Percentiles rank a stretch among this genome's conserved stretches.
Evolutionary conservation across 2,888 invertebrate genomes (phyloP).

Genomic region (Pseudococcus jackbeardsleyi): DNA sequence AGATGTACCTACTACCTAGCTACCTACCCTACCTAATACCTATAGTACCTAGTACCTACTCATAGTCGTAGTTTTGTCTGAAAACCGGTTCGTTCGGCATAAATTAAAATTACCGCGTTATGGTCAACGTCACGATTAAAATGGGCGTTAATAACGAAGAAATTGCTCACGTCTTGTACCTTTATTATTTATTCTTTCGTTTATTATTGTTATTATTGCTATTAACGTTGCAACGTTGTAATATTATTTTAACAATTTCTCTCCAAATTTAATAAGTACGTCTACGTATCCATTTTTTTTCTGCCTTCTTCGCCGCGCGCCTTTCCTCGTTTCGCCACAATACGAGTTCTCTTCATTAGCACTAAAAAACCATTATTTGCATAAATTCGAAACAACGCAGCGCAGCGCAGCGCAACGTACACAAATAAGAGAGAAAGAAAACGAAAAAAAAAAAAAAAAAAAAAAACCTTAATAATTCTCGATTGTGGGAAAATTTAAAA

Average conservation of each 20-base stretch:
- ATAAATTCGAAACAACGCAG: conserved; percentile 42
- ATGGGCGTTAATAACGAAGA: conserved; percentile 63
- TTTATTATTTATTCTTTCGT: conserved; percentile 63
- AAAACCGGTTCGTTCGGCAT: conserved; percentile 56
- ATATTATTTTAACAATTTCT: conserved; percentile 61
- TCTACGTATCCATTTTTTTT: conserved; percentile 36
- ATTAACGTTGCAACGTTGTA: conserved; percentile 63
- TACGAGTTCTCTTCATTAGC: conserved; percentile 25
- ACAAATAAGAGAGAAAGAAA: background rate
- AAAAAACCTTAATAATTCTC: conserved; percentile 19
- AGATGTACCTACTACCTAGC: too few species aligned
- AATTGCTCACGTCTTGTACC: conserved; percentile 63
- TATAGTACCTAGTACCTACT: too few species aligned
- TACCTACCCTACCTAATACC: too few species aligned
- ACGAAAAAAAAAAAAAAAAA: background rate
- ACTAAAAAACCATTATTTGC: conserved; percentile 61
- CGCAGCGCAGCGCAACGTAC: background rate
- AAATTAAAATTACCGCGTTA: conserved; percentile 56
- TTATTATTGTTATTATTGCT: conserved; percentile 63
- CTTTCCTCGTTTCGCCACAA: background rate
- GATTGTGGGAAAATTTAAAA: conserved; percentile 58
- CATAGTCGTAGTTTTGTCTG: background rate
- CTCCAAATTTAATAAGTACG: conserved; percentile 22
- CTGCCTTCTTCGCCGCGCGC: background rate
- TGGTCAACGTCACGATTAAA: conserved; percentile 64